Evolutionary conservation across 2,888 invertebrate genomes (phyloP), one percentile per base, ranked within the genome.

Genomic region (Mesopsocus fuscifrons): DNA sequence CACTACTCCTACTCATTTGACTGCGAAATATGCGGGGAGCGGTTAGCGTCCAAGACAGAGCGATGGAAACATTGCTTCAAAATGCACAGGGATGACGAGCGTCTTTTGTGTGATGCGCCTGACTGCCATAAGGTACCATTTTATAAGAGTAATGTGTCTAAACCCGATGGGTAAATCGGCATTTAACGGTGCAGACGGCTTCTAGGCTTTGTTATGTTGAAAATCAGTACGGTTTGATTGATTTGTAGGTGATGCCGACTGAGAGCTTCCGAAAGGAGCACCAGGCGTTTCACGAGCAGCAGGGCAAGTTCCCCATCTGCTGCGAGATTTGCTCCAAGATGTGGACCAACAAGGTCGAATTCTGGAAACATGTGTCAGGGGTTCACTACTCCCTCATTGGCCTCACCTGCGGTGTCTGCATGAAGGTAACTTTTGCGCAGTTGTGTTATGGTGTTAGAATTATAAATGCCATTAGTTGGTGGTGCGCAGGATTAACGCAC

Each of bases 321-420:
- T 62, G 62, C 49, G 62, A 62, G 44, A 59, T 66, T n/a, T 66
- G 66, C 44, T 65, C 65, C 0, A 64, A 65, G 49, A 49, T 66
- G 33, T 66, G 65, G 65, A 61, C 62, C 31, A 63, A 62, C 34
- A 57, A 64, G n/a, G 63, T 65, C 3, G 65, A 65, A 49, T 66
- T 63, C 48, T 66, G 65, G 60, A 66, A 65, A 43, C 65, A 66
- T 44, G 63, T 65, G 42, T 65, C 65, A 64, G 65, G 65, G 6
- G 65, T 66, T 2, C 66, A 66, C 47, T 56, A 64, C 2, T 63
- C 64, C 38, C 63, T 60, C 17, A 61, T 66, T 22, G 64, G 65
- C 2, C 53, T 63, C 23, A 61, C 65, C 3, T 66, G 65, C 47
- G 65, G 66, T 2, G 63, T 66, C 22, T 66, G 66, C 43, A 52